Base-by-base conservation (phyloP, 2,113 vertebrate genomes). In the Emydocephalus ijimae region DNA sequence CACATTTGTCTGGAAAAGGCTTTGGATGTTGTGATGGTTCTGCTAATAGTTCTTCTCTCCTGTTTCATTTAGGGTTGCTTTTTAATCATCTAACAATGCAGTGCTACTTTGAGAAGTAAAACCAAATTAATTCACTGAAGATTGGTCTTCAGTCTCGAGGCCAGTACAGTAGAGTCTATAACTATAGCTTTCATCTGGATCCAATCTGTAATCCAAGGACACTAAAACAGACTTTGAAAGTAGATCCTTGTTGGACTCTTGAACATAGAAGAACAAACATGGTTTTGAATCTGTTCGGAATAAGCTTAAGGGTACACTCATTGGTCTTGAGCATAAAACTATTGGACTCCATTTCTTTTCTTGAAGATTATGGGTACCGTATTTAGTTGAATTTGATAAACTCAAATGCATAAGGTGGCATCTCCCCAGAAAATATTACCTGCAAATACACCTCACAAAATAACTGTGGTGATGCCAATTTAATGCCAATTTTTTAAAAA, bases 401-500 rank as follows among this genome's bases (percentile, higher is more conserved):
- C 93, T 95, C 94, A 95, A 96, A 96, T 91, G n/a, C 96, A 92
- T 94, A 92, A 94, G 94, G 93, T 95, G 94, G 95, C 92, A 55
- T 95, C 87, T 4, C 90, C 43, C 18, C 43, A 59, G 59, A 55
- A 81, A 43, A 0, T 24, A 91, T 91, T 97, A 96, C 96, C 97
- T 97, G 97, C 87, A 96, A 96, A 97, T 95, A 94, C 96, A 92
- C 90, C 92, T 92, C 54, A 74, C 92, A 93, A 56, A 92, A 92
- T 86, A 93, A 95, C 94, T 93, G 95, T 93, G 93, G 95, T 96
- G 96, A 95, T 7, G 50, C 94, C 96, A 96, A 96, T 97, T 97
- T 98, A 96, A 94, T 39, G 95, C 97, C 97, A 96, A 97, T 98
- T 98, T 45, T 45, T 45, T 6, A 95, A 59, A 88, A 88, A 92